Evolutionary conservation across 2,113 vertebrate species (phyloP).

Genomic region (Ornithorhynchus anatinus): DNA sequence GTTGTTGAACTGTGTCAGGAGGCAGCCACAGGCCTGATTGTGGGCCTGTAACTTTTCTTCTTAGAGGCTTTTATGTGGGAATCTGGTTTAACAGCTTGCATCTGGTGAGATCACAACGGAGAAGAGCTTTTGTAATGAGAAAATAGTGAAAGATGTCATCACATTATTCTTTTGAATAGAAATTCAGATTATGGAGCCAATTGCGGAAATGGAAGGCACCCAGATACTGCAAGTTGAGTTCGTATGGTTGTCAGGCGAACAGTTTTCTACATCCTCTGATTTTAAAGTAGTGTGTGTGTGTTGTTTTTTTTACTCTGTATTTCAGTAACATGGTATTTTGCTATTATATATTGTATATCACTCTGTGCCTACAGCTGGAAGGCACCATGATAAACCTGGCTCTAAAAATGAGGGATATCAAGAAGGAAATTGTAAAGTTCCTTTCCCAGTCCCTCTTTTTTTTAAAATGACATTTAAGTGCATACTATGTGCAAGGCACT

Average conservation of each 20-base stretch:
- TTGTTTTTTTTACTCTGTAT: not conserved
- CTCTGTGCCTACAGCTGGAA: not conserved
- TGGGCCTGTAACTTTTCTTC: too few species aligned
- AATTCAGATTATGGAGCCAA: not conserved
- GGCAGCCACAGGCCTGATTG: too few species aligned
- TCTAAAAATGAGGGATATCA: not conserved
- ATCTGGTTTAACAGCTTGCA: not conserved
- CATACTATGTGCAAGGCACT: too few species aligned
- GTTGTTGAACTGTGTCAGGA: too few species aligned
- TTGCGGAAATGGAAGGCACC: not conserved
- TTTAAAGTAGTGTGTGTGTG: not conserved
- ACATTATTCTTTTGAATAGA: constrained; percentile 4
- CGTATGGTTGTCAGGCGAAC: not conserved
- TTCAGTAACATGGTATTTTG: too few species aligned
- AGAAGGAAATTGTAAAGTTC: too few species aligned
- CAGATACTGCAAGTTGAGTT: not conserved
- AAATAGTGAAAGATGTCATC: not conserved
- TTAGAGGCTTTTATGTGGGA: constrained; percentile 11
- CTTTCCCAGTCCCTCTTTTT: too few species aligned
- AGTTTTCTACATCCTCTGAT: not conserved
- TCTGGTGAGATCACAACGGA: not conserved
- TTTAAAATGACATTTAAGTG: too few species aligned
- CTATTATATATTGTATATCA: not conserved
- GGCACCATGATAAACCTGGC: not conserved
- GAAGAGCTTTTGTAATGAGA: not conserved